Evolutionary conservation across 2,113 vertebrate genomes (phyloP).

Genomic region (Pituophis catenifer): DNA sequence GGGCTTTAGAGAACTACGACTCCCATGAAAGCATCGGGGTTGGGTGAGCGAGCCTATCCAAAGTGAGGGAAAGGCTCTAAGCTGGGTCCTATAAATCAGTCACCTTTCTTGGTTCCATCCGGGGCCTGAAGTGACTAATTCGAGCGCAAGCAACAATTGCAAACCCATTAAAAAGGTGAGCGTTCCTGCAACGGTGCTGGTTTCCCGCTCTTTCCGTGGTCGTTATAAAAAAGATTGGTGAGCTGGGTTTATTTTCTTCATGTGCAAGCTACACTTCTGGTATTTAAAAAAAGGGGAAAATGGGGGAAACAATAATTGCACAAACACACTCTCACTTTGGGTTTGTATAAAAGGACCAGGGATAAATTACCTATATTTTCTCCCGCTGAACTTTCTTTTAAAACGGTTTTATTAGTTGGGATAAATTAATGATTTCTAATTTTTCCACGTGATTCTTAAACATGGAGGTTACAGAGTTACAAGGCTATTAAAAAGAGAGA

Average conservation of each 20-base stretch:
- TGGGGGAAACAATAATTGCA: neutral
- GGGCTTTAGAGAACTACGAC: neutral
- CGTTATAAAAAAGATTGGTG: neutral
- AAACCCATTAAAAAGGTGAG: neutral
- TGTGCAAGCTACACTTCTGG: neutral
- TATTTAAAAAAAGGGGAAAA: neutral
- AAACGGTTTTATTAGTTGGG: neutral
- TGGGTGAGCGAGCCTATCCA: too few species aligned
- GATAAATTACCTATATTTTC: neutral
- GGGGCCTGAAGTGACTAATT: neutral
- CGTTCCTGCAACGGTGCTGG: too few species aligned
- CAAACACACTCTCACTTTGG: neutral
- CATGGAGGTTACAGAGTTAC: neutral
- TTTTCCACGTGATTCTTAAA: neutral
- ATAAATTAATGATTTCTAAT: neutral
- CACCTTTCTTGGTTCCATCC: neutral
- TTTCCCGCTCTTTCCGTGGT: neutral
- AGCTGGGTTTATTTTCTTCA: neutral
- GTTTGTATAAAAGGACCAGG: neutral
- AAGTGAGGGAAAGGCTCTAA: too few species aligned
- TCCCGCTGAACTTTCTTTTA: too few species aligned
- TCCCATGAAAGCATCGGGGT: neutral
- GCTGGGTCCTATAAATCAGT: neutral
- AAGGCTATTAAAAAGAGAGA: neutral
- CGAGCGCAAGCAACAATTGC: neutral